Conservation (phyloP, 2,797 vertebrate genomes). For the Zalophus californianus region DNA sequence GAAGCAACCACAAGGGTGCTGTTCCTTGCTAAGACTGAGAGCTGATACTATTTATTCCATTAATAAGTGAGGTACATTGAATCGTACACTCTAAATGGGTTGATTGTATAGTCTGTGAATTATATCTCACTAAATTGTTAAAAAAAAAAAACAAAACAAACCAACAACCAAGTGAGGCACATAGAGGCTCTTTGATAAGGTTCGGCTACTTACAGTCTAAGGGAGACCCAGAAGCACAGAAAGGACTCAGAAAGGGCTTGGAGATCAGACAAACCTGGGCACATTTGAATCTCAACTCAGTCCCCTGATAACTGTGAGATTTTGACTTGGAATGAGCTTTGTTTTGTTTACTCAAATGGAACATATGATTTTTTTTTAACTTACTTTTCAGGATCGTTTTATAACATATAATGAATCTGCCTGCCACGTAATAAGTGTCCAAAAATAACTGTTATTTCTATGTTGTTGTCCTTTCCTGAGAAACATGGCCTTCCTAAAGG, state of each 20-base stretch:
- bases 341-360: slow-evolving; percentile 18
- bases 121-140: not conserved
- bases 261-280: not conserved
- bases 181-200: not conserved
- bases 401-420: not conserved
- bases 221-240: not conserved
- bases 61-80: not conserved
- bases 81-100: not conserved
- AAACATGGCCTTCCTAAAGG: not conserved
- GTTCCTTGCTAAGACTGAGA: not conserved
- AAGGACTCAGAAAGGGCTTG: not conserved
- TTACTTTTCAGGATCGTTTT: not conserved
- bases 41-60: not conserved
- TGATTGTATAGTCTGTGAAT: not conserved
- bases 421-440: not conserved
- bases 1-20: not conserved
- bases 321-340: not conserved
- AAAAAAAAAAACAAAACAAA: not conserved
- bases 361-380: not conserved
- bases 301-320: not conserved
- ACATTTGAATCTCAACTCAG: not conserved
- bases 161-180: not conserved
- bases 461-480: not conserved
- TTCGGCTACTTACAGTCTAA: not conserved
- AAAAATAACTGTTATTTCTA: not conserved